Evolutionary conservation across 2,888 invertebrate species (phyloP), one percentile per base, ranked within the genome.

Genomic region (Drosophila hamatofila): DNA sequence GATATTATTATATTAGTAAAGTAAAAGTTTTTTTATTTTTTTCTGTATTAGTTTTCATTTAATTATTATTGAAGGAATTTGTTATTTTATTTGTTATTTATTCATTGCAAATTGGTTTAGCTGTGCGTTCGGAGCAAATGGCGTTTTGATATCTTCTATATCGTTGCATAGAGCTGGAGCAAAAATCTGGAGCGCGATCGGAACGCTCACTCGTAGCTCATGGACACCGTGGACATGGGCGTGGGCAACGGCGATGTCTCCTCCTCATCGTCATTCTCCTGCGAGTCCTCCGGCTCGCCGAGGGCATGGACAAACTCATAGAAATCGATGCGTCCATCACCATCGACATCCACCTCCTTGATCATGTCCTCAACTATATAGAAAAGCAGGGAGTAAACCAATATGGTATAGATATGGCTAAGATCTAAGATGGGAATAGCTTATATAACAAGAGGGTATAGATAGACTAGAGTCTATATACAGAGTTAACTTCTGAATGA

Each of bases 331-430:
- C 97, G 95, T 2, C 98, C 98, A 91, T 98, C 98, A 1, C 98
- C 98, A 91, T 98, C 97, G 2, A 98, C 97, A 91, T 98, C 98
- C 9, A 98, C 98, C 93, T 98, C 98, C 91, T 97, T 97, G 90
- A 98, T 98, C 98, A 98, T 98, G 91, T 98, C 98, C 92, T 98
- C 98, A 93, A 98, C 98, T 98, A 11, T 16, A 21, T 21, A 21
- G 11, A 9, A 16, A 52, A 21, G 12, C n/a, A 27, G 12, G 7
- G 18, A 21, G 2, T 11, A 30, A 33, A 18, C 18, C 14, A 18
- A 49, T 14, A 30, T 12, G n/a, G 27, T 12, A 27, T 27, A 48
- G 27, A 18, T n/a, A 11, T 2, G 27, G 48, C n/a, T 6, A 49
- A 18, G 11, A n/a, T 48, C 4, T 16, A 16, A 25, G 16, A 27